Evolutionary conservation across 2,113 vertebrate species (phyloP), one percentile per base, ranked within the genome.

Genomic region (Charadrius vociferus): DNA sequence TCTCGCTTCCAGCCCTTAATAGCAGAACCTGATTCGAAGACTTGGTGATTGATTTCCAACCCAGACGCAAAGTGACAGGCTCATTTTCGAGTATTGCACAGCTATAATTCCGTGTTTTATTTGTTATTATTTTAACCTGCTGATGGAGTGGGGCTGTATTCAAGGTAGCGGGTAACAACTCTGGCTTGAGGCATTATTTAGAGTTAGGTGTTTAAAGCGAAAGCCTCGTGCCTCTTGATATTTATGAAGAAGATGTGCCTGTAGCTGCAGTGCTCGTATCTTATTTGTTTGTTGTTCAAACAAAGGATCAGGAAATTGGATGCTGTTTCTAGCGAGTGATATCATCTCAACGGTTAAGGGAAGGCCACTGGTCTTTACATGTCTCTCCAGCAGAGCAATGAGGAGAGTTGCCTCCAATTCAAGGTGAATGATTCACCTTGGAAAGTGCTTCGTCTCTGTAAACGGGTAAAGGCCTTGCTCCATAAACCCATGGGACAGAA

Each of bases 221-320:
- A 89, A 68, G 62, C 86, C 93, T 93, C 22, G 10, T 94, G 93
- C 91, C 89, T 96, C 86, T 47, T 8, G 86, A 18, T 96, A 93
- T 94, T 97, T 97, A 96, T 96, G 96, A 88, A 85, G 86, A 88
- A 95, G 97, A 97, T 95, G 95, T 79, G 87, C 89, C 91, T 50
- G 86, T 30, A 93, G 94, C 93, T 87, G 91, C 93, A 77, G 84
- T 1, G 55, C 94, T 92, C 32, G 0, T 82, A 93, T 87, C 96
- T 96, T 93, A 90, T 93, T 95, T 96, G 97, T 95, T 96, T 97
- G 94, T 95, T 95, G 93, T 86, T 97, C 96, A 97, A 97, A 97
- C 97, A 97, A 91, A 97, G 95, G 91, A 87, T 94, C 95, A 88
- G 95, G 96, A 97, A 96, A 97, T 97, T 97, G 97, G 93, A 96